Percentiles rank a stretch among this genome's conserved stretches.
Evolutionary conservation across 2,797 vertebrate species (phyloP).

Genomic region (Poecile montanus): DNA sequence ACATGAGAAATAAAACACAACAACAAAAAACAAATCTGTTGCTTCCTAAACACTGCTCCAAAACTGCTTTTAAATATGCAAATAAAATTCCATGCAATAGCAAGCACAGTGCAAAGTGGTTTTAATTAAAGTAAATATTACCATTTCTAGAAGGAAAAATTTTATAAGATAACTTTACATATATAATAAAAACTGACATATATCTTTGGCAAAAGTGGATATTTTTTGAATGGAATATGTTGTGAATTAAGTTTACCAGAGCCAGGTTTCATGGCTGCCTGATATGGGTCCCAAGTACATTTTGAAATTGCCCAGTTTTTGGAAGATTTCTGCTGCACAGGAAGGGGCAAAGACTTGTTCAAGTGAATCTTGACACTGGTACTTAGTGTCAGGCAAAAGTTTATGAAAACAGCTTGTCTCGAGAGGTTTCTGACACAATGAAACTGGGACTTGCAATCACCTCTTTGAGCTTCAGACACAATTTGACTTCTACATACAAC

Average conservation of each 20-base stretch:
- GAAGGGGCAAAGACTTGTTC: not conserved
- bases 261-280: not conserved
- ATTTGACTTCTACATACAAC: not conserved
- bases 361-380: not conserved
- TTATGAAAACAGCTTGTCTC: not conserved
- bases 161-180: not conserved
- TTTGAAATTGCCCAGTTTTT: not conserved
- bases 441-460: not conserved
- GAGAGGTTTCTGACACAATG: not conserved
- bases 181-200: not conserved
- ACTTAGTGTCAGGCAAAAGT: not conserved
- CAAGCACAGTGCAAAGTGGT: not conserved
- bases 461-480: fast-evolving
- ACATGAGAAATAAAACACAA: not conserved
- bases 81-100: not conserved
- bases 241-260: not conserved
- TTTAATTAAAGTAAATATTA: not conserved
- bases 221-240: not conserved
- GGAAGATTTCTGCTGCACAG: not conserved
- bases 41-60: not conserved
- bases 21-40: not conserved
- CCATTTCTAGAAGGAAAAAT: not conserved
- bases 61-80: not conserved
- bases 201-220: not conserved
- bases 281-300: not conserved